Evolutionary conservation across 1,140 invertebrate species (phyloP).

Genomic region (Drosophila ogumai): DNA sequence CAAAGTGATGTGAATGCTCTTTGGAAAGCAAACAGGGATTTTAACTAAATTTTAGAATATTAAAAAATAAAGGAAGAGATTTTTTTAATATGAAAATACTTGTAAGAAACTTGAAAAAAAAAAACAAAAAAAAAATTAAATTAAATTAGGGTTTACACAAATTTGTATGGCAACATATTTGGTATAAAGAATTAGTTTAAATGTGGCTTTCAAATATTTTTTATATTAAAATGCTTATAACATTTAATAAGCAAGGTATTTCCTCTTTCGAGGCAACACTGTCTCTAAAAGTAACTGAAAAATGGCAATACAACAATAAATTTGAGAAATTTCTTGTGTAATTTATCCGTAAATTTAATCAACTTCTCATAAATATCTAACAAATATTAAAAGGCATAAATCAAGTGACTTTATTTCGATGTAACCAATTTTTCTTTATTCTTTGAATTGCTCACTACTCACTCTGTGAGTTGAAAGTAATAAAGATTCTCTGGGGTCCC

Average conservation of each 20-base stretch:
- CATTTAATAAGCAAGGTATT: neutral
- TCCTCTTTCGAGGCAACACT: neutral
- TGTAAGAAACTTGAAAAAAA: rapidly evolving
- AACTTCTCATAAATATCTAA: conserved; percentile 1
- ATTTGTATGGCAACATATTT: too few species aligned
- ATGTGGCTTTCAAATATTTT: neutral
- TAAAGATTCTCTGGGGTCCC: neutral
- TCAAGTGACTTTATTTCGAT: neutral
- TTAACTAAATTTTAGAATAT: neutral
- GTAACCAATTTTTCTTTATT: neutral
- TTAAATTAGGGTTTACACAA: neutral
- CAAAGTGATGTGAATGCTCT: conserved; percentile 24
- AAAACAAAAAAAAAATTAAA: too few species aligned
- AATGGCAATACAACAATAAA: neutral
- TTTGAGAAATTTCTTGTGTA: neutral
- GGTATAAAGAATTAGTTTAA: too few species aligned
- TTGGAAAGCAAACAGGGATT: neutral
- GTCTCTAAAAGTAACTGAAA: neutral
- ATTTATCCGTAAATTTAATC: conserved; percentile 3
- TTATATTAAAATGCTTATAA: neutral
- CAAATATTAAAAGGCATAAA: neutral
- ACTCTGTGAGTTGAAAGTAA: neutral
- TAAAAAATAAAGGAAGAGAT: neutral
- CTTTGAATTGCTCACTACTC: neutral
- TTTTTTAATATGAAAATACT: neutral